Evolutionary conservation across 2,888 invertebrate genomes (phyloP).

Genomic region (Odontocerum albicorne): DNA sequence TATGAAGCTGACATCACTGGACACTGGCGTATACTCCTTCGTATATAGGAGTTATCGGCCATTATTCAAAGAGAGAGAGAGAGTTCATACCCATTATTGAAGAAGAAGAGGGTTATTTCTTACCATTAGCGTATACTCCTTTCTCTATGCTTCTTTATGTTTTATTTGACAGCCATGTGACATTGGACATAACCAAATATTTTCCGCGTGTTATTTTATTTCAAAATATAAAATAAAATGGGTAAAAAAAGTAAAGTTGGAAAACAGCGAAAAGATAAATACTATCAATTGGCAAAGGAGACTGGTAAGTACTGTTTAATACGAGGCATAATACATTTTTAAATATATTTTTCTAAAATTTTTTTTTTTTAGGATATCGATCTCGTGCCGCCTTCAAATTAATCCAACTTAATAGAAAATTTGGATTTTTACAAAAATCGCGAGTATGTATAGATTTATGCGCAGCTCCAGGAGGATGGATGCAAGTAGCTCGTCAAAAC

Average conservation of each 20-base stretch:
- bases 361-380: slow-evolving; percentile 72
- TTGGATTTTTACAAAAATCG: slow-evolving; percentile 93
- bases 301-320: slow-evolving; percentile 67
- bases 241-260: slow-evolving; percentile 95
- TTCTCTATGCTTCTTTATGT: too few relatives aligned
- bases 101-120: too few relatives aligned
- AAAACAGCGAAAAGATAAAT: slow-evolving; percentile 98
- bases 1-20: too few relatives aligned
- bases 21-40: too few relatives aligned
- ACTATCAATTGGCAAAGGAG: slow-evolving; percentile 97
- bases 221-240: slow-evolving; percentile 64
- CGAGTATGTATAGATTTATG: slow-evolving; percentile 97
- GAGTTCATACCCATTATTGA: too few relatives aligned
- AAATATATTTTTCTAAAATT: neutral
- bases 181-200: slow-evolving; percentile 12
- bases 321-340: neutral
- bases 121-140: too few relatives aligned
- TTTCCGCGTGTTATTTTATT: neutral
- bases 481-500: slow-evolving; percentile 97
- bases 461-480: slow-evolving; percentile 99
- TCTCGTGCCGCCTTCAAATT: slow-evolving; percentile 99
- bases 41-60: too few relatives aligned
- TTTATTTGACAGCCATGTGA: too few relatives aligned
- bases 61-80: too few relatives aligned
- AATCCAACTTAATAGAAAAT: slow-evolving; percentile 96